Base-by-base conservation (phyloP, 2,113 vertebrate genomes). In the Ammodytes dubius region DNA sequence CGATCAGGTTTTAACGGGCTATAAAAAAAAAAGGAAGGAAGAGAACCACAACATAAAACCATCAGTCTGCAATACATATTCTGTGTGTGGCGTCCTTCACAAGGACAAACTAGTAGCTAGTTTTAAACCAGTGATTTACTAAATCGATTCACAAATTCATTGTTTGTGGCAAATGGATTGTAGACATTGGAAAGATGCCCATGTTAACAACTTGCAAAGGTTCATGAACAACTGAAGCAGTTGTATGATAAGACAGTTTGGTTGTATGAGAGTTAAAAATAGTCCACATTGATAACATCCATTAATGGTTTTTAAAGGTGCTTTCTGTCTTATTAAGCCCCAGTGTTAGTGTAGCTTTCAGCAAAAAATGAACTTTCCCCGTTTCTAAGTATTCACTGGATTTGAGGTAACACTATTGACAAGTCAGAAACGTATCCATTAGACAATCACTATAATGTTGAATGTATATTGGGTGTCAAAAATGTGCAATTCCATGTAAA, bases 1-100 rank as follows among this genome's bases (percentile, higher is more conserved):
- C 0, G 37, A 43, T 56, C 75, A 19, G 75, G 43, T 37, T 57
- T 64, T 69, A 79, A 53, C 27, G 0, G 56, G 64, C 82, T 84
- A 74, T 58, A 78, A 84, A 69, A 84, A 64, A 74, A 58, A 52
- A 64, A 35, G 63, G 57, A 73, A 54, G 37, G 64, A 52, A 64
- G 42, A 68, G 57, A 73, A 54, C 45, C 46, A 58, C 35, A 27
- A 73, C 14, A 19, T n/a, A 7, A 61, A 57, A 68, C 11, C 52
- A 13, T 74, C 15, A 45, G 27, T 47, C n/a, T 49, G 17, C 59
- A 58, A 5, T 65, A 42, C 49, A 35, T 2, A 45, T 53, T 14
- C 14, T 54, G 50, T 15, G 8, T n/a, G 4, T 5, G 13, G 2
- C n/a, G 8, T 27, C 27, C 27, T 27, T 27, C 27, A 27, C 27